Evolutionary conservation across 2,113 vertebrate genomes (phyloP).

Genomic region (Butorides virescens): DNA sequence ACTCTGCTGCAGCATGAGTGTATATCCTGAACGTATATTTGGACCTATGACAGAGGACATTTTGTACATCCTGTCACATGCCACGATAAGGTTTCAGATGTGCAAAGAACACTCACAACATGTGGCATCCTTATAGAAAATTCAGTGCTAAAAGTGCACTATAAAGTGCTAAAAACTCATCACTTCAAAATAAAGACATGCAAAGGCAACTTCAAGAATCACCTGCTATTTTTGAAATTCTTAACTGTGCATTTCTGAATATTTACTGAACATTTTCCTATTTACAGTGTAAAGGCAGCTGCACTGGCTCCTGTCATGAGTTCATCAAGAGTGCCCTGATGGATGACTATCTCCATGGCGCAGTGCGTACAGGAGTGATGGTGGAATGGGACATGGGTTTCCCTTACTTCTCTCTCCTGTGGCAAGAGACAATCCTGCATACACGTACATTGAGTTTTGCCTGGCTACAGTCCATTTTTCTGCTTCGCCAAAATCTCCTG

Average conservation of each 20-base stretch:
- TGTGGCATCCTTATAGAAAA: not conserved
- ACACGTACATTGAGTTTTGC: not conserved
- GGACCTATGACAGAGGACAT: not conserved
- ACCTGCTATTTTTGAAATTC: not conserved
- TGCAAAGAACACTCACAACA: not conserved
- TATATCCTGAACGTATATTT: not conserved
- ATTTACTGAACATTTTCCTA: not conserved
- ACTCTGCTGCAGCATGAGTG: not conserved
- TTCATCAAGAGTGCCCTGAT: not conserved
- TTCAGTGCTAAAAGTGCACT: not conserved
- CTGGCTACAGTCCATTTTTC: not conserved
- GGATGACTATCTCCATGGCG: not conserved
- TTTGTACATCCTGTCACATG: not conserved
- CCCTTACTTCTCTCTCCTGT: not conserved
- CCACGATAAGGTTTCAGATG: not conserved
- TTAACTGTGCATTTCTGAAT: not conserved
- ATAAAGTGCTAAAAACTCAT: not conserved
- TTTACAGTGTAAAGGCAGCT: not conserved
- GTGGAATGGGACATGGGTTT: not conserved
- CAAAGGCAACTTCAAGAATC: not conserved
- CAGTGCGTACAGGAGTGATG: rapidly evolving
- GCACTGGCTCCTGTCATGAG: not conserved
- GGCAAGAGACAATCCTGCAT: not conserved
- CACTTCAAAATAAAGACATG: not conserved
- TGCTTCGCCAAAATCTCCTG: not conserved